These are phyloP conservation scores for Thalassophryne amazonica DNA, from an alignment of 2,797 vertebrate genomes.

Conservation along the genomic window DNA sequence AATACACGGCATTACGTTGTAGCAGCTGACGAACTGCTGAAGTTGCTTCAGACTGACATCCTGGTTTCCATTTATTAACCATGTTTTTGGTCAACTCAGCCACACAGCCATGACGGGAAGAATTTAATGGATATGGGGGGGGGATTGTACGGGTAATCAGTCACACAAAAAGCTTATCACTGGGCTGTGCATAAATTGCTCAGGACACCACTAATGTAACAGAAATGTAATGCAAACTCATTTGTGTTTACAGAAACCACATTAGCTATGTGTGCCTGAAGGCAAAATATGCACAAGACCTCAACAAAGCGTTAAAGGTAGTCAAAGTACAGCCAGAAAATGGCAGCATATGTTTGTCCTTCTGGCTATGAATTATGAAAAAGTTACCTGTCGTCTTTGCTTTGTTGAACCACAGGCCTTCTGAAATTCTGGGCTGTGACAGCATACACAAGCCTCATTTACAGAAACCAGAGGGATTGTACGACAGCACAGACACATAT, in stretches of 20 bases:
- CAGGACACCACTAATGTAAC: constrained; percentile 5
- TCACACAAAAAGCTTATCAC: neutral
- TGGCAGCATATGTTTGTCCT: constrained; percentile 63
- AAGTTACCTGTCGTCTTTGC: constrained; percentile 52
- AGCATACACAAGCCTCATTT: constrained; percentile 62
- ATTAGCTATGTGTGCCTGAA: constrained; percentile 27
- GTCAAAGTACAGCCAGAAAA: constrained; percentile 32
- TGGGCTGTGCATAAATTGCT: neutral
- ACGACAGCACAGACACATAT: constrained; percentile 54
- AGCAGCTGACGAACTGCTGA: neutral
- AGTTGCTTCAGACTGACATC: neutral
- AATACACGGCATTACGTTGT: too few species aligned
- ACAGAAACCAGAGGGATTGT: constrained; percentile 59
- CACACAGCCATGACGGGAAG: neutral
- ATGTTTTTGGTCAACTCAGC: neutral
- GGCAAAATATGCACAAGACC: constrained; percentile 33
- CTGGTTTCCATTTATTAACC: neutral
- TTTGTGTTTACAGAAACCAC: constrained; percentile 10
- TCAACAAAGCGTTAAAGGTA: constrained; percentile 41
- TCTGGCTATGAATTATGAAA: constrained; percentile 69
- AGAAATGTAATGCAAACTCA: constrained; percentile 2
- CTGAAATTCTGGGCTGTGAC: constrained; percentile 55
- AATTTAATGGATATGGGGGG: neutral
- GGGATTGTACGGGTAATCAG: neutral
- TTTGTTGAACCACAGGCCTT: constrained; percentile 43